Evolutionary conservation across 2,797 vertebrate species (phyloP), one percentile per base, ranked within the genome.

Genomic region (Poecilia velifera): DNA sequence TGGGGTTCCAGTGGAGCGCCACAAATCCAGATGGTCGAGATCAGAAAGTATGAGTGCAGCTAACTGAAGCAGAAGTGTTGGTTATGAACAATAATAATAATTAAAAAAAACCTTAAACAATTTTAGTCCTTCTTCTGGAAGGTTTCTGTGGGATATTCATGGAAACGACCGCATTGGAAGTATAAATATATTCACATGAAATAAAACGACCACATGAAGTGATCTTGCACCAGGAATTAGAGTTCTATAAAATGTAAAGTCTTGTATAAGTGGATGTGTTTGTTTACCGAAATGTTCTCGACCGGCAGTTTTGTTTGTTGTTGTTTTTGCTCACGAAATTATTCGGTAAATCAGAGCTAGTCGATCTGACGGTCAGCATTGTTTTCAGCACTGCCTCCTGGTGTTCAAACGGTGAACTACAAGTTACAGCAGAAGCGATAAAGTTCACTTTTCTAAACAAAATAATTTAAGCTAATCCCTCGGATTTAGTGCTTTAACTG

Each of bases 241-340:
- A 66, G 22, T 39, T 66, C 7, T 9, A 20, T 34, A 18, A 18
- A 18, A 36, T 3, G 62, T 36, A 20, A 64, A 34, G 57, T 14
- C 13, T 62, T 62, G 28, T 62, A 13, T 62, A 62, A 62, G 59
- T 20, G 14, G 31, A 64, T 64, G 16, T 64, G 34, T 20, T 20
- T 20, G 7, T 77, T 1, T 47, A 68, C 45, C 73, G 62, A 85
- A 66, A 80, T 77, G 76, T 81, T 73, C 66, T 78, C 53, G 46
- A 43, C 46, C n/a, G 76, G 55, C 71, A 49, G 76, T 4, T 41
- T 72, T n/a, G 49, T 53, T 36, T 43, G 14, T 31, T 31, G 8
- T n/a, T 57, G 59, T 62, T 41, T 41, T 41, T 16, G 16, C 6
- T 64, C 31, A 36, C 18, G 43, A 22, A n/a, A 18, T 16, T 62